A percentile compares a stretch with the other conserved stretches of the same genome.
Conservation (phyloP, 1,140 invertebrate genomes). For the Brachionus plicatilis region DNA sequence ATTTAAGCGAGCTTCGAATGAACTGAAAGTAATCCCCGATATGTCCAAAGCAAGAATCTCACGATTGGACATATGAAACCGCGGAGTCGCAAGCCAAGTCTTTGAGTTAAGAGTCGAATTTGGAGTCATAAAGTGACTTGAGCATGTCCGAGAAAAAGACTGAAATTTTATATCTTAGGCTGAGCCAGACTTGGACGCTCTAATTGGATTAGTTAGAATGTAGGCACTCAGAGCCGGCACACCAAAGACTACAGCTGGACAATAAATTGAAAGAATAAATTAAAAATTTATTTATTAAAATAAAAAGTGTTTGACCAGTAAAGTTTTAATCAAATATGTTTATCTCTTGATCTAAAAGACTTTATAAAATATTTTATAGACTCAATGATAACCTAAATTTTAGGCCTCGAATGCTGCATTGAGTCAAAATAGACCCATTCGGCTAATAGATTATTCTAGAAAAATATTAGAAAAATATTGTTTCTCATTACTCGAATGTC, state of each 20-base stretch:
- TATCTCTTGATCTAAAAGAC: slow-evolving; percentile 18
- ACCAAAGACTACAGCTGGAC: background rate
- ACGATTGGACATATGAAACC: background rate
- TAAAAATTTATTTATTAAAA: background rate
- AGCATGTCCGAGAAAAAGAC: background rate
- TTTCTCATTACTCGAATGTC: background rate
- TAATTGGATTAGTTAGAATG: slow-evolving; percentile 2
- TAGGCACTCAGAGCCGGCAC: background rate
- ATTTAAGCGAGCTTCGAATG: background rate
- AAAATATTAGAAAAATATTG: background rate
- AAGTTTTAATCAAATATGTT: slow-evolving; percentile 2
- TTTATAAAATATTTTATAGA: background rate
- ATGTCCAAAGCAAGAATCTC: background rate
- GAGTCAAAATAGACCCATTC: background rate
- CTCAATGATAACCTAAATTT: slow-evolving; percentile 31
- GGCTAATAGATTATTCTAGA: background rate
- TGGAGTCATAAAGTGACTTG: background rate
- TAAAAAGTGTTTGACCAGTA: background rate
- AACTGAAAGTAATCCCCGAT: background rate
- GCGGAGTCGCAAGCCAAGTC: background rate
- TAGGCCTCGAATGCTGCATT: background rate
- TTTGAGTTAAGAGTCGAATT: background rate
- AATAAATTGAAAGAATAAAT: background rate
- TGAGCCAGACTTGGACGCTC: background rate
- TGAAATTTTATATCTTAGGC: background rate